Percentiles rank a stretch among this genome's conserved stretches.
Conservation (phyloP, 1,140 invertebrate genomes). For the Trialeurodes vaporariorum region DNA sequence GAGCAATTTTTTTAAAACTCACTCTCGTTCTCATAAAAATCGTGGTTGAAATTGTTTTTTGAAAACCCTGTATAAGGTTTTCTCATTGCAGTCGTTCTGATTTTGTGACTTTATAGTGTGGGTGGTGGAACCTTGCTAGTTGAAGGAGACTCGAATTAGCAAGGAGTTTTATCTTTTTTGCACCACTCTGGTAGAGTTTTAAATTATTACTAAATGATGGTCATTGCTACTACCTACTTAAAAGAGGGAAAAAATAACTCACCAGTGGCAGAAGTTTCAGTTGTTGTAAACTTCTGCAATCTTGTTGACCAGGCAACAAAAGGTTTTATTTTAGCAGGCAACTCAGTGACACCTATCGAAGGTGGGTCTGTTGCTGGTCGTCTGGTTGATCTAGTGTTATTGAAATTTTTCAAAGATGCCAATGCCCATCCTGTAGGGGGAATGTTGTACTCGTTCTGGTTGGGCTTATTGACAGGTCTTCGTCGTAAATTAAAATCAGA, state of each 20-base stretch:
- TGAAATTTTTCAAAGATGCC: background rate
- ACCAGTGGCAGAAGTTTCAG: constrained; percentile 7
- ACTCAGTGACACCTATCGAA: background rate
- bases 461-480: too few relatives aligned
- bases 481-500: background rate
- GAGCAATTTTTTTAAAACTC: too few relatives aligned
- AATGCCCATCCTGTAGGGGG: background rate
- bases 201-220: too few relatives aligned
- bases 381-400: background rate
- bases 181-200: too few relatives aligned
- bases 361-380: background rate
- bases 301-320: constrained; percentile 21
- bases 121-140: too few relatives aligned
- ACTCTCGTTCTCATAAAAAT: too few relatives aligned
- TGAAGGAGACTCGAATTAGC: too few relatives aligned
- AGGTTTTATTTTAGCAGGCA: constrained; percentile 18
- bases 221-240: background rate
- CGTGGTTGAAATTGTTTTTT: too few relatives aligned
- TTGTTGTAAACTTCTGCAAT: constrained; percentile 17
- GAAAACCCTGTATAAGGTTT: too few relatives aligned
- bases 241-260: background rate
- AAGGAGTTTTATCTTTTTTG: too few relatives aligned
- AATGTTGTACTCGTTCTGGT: background rate
- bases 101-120: too few relatives aligned
- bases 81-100: too few relatives aligned